A percentile compares a stretch with the other conserved stretches of the same genome.
These are phyloP conservation scores for Eupeodes luniger DNA, from an alignment of 2,888 invertebrate species.

Conservation along the genomic window DNA sequence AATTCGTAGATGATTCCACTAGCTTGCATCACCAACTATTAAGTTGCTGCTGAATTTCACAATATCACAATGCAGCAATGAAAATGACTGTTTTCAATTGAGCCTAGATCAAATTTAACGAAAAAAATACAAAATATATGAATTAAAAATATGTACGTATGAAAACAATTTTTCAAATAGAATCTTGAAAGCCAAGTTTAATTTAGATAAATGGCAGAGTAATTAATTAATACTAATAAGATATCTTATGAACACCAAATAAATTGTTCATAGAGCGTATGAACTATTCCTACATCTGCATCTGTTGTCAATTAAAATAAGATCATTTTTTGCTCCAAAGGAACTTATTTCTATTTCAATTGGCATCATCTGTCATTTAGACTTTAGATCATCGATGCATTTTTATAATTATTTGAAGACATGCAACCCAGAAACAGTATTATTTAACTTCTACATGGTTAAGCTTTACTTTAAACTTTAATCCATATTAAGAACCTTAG, in stretches of 20 bases:
- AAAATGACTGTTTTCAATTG: too few relatives aligned
- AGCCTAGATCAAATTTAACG: too few relatives aligned
- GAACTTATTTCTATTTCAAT: constrained; percentile 34
- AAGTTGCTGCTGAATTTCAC: too few relatives aligned
- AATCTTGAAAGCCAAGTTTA: too few relatives aligned
- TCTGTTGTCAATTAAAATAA: constrained; percentile 32
- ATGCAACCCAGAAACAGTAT: constrained; percentile 19
- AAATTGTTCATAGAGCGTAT: not conserved
- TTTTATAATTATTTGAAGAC: constrained; percentile 14
- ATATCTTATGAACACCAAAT: not conserved
- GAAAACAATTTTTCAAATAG: too few relatives aligned
- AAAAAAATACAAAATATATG: too few relatives aligned
- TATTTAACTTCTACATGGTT: constrained; percentile 22
- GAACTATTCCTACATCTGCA: constrained; percentile 11
- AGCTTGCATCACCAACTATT: too few relatives aligned
- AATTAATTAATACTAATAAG: not conserved
- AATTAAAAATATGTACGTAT: too few relatives aligned
- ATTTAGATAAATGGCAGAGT: not conserved
- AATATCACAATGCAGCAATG: too few relatives aligned
- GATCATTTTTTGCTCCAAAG: constrained; percentile 1
- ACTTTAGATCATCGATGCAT: constrained; percentile 19
- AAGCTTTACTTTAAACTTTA: constrained; percentile 18
- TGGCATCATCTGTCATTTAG: constrained; percentile 43
- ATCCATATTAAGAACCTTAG: constrained; percentile 35
- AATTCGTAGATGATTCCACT: too few relatives aligned